Percentiles rank a stretch among this genome's conserved stretches.
These are phyloP conservation scores for Abscondita cerata DNA, from an alignment of 2,888 invertebrate genomes.

Conservation along the genomic window DNA sequence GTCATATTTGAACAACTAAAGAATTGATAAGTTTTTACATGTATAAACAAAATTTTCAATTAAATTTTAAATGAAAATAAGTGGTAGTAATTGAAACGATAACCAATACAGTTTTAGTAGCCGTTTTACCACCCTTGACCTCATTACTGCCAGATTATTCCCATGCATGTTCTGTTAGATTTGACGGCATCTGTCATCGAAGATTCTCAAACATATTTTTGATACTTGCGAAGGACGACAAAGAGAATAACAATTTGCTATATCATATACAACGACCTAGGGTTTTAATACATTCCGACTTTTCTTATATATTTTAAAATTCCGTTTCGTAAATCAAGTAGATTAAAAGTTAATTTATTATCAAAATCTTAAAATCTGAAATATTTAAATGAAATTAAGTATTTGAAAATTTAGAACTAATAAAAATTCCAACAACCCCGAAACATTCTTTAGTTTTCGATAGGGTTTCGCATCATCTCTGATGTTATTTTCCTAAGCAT, in stretches of 20 bases:
- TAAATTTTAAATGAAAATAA: background rate
- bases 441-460: slow-evolving; percentile 7
- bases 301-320: background rate
- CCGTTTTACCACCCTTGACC: slow-evolving; percentile 19
- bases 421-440: slow-evolving; percentile 6
- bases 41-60: slow-evolving; percentile 1
- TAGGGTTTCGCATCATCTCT: slow-evolving; percentile 5
- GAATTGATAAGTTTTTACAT: slow-evolving; percentile 1
- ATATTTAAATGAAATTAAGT: slow-evolving; percentile 7
- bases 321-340: too few relatives aligned
- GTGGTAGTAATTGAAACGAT: background rate
- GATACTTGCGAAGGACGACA: slow-evolving; percentile 6
- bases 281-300: background rate
- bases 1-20: slow-evolving; percentile 12
- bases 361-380: background rate
- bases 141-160: slow-evolving; percentile 24
- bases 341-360: background rate
- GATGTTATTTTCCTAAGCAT: background rate
- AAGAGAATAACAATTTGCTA: slow-evolving; percentile 7
- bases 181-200: slow-evolving; percentile 24
- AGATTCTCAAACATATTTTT: slow-evolving; percentile 22
- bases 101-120: background rate
- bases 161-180: slow-evolving; percentile 25
- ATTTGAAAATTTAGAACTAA: slow-evolving; percentile 10
- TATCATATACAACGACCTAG: background rate